These are phyloP conservation scores for Hetaerina titia DNA, from an alignment of 2,888 invertebrate species.

Conservation along the genomic window DNA sequence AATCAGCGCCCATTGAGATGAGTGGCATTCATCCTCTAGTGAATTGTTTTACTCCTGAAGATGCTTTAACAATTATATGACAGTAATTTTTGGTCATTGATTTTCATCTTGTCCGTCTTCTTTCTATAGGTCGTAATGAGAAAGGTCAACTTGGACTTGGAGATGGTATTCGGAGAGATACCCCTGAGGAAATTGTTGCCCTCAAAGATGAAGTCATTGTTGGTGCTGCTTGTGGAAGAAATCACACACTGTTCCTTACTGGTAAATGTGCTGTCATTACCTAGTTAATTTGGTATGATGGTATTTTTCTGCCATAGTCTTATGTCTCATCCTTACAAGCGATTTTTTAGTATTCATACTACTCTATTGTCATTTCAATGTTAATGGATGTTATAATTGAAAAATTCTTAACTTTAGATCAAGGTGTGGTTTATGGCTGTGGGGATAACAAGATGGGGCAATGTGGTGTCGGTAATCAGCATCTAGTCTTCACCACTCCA, in stretches of 20 bases:
- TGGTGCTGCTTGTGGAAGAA: slow-evolving; percentile 91
- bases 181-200: slow-evolving; percentile 87
- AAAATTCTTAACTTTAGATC: slow-evolving; percentile 79
- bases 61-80: too few species aligned
- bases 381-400: not conserved
- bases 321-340: too few species aligned
- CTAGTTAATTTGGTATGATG: not conserved
- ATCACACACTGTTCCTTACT: slow-evolving; percentile 92
- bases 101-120: not conserved
- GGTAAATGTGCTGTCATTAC: slow-evolving; percentile 77
- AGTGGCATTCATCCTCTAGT: too few species aligned
- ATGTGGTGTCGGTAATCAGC: slow-evolving; percentile 89
- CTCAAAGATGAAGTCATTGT: slow-evolving; percentile 89
- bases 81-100: too few species aligned
- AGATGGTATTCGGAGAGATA: slow-evolving; percentile 85
- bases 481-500: slow-evolving; percentile 77
- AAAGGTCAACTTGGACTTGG: slow-evolving; percentile 93
- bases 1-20: too few species aligned
- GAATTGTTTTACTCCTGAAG: too few species aligned
- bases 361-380: not conserved
- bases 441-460: slow-evolving; percentile 96
- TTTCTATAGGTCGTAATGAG: slow-evolving; percentile 83
- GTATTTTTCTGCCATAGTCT: too few species aligned
- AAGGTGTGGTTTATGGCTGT: slow-evolving; percentile 92
- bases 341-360: slow-evolving; percentile 39